Evolutionary conservation across 30 jellyfish, hydroid and myxozoan species (phyloP).

Genomic region (Haliclystus octoradiatus): DNA sequence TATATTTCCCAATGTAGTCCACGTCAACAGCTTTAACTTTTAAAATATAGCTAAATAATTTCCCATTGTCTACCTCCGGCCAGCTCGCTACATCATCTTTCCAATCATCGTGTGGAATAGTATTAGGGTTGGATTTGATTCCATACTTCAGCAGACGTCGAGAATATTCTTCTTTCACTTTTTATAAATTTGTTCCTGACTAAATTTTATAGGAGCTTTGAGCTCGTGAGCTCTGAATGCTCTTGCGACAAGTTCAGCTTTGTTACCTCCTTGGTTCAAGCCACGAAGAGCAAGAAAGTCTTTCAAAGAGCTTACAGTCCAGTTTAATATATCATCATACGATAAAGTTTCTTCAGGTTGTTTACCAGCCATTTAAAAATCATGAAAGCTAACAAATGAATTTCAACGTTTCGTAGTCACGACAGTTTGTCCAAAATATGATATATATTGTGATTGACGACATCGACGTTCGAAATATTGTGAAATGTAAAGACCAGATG

Average conservation of each 20-base stretch:
- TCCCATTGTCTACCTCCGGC: constrained; percentile 29
- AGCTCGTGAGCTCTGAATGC: constrained; percentile 11
- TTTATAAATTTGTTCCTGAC: background rate
- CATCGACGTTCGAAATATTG: too few species aligned
- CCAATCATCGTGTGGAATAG: background rate
- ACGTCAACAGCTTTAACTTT: constrained; percentile 23
- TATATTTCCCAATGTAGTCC: constrained; percentile 28
- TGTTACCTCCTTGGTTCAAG: constrained; percentile 1
- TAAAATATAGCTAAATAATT: constrained; percentile 19
- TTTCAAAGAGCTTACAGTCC: background rate
- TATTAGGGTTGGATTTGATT: background rate
- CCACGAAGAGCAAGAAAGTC: constrained; percentile 26
- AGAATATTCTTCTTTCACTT: background rate
- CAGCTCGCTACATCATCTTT: constrained; percentile 7
- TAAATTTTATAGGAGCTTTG: constrained; percentile 3
- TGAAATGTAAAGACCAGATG: too few species aligned
- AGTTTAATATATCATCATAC: background rate
- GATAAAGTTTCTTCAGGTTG: background rate
- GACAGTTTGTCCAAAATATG: too few species aligned
- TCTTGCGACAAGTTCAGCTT: constrained; percentile 19
- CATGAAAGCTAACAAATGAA: too few species aligned
- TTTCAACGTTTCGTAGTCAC: too few species aligned
- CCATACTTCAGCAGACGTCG: background rate
- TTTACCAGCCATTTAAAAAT: background rate
- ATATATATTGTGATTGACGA: too few species aligned